Conservation (phyloP, 2,113 vertebrate species). For the Oncorhynchus mykiss region DNA sequence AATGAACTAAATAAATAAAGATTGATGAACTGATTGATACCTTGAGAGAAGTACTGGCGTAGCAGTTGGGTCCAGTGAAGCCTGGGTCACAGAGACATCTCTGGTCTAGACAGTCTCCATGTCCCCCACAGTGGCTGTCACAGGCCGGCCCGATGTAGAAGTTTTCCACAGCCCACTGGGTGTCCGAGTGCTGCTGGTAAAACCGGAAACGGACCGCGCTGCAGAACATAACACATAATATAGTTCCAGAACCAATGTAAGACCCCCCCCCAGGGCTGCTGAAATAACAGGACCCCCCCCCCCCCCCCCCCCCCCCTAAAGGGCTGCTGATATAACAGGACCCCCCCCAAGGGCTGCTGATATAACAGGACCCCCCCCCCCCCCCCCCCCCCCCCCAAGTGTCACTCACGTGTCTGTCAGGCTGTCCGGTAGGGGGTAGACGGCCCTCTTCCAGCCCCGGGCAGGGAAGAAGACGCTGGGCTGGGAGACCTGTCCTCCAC, state of each 20-base stretch:
- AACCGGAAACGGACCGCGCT: constrained; percentile 94
- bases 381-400: not conserved
- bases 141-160: constrained; percentile 96
- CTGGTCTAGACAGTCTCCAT: constrained; percentile 93
- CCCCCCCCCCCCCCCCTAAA: too few species aligned
- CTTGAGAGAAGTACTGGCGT: constrained; percentile 85
- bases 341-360: too few species aligned
- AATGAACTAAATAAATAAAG: not conserved
- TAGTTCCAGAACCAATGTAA: constrained; percentile 59
- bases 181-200: constrained; percentile 93
- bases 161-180: constrained; percentile 95
- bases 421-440: constrained; percentile 87
- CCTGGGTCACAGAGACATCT: constrained; percentile 94
- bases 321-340: too few species aligned
- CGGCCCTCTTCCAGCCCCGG: constrained; percentile 90
- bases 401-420: constrained; percentile 88
- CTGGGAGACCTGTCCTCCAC: constrained; percentile 89
- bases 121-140: constrained; percentile 87
- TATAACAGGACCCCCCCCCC: too few species aligned
- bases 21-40: constrained; percentile 56
- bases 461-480: constrained; percentile 95
- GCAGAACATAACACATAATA: constrained; percentile 11
- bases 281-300: too few species aligned
- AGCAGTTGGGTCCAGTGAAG: constrained; percentile 90
- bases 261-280: constrained; percentile 45